Conservation (phyloP, 2,113 vertebrate genomes). For the Propithecus coquereli region DNA sequence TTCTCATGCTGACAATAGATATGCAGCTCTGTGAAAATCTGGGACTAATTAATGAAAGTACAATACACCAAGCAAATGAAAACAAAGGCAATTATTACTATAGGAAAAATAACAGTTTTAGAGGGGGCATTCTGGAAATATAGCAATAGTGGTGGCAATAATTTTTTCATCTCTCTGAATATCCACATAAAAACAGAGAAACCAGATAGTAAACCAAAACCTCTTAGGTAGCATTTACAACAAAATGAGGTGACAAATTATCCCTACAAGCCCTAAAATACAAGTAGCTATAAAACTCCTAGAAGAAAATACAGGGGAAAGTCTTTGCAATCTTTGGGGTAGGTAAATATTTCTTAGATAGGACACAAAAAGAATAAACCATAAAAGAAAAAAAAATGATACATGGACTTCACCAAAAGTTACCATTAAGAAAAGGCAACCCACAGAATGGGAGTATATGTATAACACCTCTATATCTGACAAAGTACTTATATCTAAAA, state of each 20-base stretch:
- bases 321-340: not conserved
- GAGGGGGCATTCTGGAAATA: not conserved
- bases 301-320: not conserved
- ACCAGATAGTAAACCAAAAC: not conserved
- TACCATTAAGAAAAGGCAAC: not conserved
- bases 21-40: not conserved
- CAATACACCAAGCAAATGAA: not conserved
- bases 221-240: not conserved
- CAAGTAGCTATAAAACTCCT: not conserved
- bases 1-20: not conserved
- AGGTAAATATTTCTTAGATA: not conserved
- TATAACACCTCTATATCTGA: not conserved
- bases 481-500: not conserved
- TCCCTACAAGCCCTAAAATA: not conserved
- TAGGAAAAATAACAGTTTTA: not conserved
- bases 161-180: not conserved
- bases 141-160: not conserved
- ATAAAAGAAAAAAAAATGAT: not conserved
- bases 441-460: not conserved
- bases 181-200: not conserved
- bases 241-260: not conserved
- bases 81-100: not conserved
- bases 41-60: not conserved
- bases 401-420: not conserved
- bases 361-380: not conserved